Base-by-base conservation (phyloP, 2,797 vertebrate species). In the Novumbra hubbsi region DNA sequence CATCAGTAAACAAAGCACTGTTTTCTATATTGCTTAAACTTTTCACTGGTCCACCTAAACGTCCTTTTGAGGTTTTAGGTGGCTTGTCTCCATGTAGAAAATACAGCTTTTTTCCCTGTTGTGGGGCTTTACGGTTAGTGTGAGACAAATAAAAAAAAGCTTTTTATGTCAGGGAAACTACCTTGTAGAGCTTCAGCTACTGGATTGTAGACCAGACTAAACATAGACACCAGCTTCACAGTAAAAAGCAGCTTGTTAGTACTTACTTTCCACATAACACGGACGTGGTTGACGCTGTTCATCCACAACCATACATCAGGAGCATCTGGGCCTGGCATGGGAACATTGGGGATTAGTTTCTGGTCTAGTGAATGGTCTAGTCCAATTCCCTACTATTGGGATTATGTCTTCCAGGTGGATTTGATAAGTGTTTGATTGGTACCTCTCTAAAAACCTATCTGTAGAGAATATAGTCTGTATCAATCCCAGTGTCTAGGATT, bases 251-350 rank as follows among this genome's bases (percentile, higher is more conserved):
- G 19, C 50, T 19, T 3, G 17, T n/a, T 27, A 16, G 6, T 9
- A 27, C 73, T 72, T 64, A 94, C 93, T 88, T 93, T 95, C 94
- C 94, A 94, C 70, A 90, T 0, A 60, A 95, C 66, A 32, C 52
- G 73, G 8, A 86, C 89, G 1, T 81, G 86, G 45, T 85, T 77
- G 73, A 89, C 84, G 72, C 63, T 78, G 75, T 85, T 88, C 75
- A 89, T 89, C 84, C 88, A 88, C 32, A 91, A 24, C 93, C 94
- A 95, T 9, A 92, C 81, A 72, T 93, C 90, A 68, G 79, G 91
- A 73, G 90, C 70, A 30, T 91, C 84, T n/a, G 94, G 92, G 75
- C 81, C 93, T 94, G 71, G 76, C 63, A 76, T 21, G 76, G 48
- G 11, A 68, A 7, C 68, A 48, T 21, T 5, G 12, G 7, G 1